A percentile compares a stretch with the other conserved stretches of the same genome.
phyloP scores from a whole-genome alignment of 2,113 vertebrate genomes.

The Antennarius striatus region DNA sequence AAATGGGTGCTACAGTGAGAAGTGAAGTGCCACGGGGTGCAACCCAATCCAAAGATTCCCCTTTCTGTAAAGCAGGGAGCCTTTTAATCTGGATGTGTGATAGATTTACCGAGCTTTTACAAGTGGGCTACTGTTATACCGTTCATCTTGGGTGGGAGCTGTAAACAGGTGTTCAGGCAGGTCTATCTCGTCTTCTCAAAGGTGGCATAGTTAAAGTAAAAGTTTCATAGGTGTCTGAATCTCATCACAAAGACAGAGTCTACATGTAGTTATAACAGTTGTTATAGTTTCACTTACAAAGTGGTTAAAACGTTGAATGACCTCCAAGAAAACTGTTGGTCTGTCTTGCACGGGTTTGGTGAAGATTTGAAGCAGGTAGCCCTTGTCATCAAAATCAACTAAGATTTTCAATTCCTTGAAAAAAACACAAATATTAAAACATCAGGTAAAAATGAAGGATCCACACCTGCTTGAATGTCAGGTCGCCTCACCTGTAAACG shows the following conservation, averaged over 20 bases:
- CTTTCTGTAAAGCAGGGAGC: constrained; percentile 41
- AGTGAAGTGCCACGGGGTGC: constrained; percentile 64
- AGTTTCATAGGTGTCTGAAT: constrained; percentile 22
- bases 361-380: constrained; percentile 87
- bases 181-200: constrained; percentile 15
- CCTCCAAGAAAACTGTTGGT: constrained; percentile 84
- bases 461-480: too few species aligned
- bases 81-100: constrained; percentile 71
- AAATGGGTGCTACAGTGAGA: constrained; percentile 37
- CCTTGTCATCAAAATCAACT: constrained; percentile 85
- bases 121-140: constrained; percentile 46
- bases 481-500: constrained; percentile 76
- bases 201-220: constrained; percentile 16
- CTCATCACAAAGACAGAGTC: neutral
- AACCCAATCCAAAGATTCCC: constrained; percentile 66
- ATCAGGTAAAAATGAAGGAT: neutral
- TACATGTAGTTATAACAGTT: neutral
- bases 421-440: neutral
- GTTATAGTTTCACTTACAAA: constrained; percentile 69
- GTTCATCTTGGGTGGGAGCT: constrained; percentile 62
- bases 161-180: constrained; percentile 67
- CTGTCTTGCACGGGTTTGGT: constrained; percentile 85
- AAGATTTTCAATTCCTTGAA: constrained; percentile 83
- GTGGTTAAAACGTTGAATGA: constrained; percentile 85
- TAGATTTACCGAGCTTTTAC: constrained; percentile 75